phyloP scores from a whole-genome alignment of 2,797 vertebrate species.

The Ptychadena robeensis region DNA sequence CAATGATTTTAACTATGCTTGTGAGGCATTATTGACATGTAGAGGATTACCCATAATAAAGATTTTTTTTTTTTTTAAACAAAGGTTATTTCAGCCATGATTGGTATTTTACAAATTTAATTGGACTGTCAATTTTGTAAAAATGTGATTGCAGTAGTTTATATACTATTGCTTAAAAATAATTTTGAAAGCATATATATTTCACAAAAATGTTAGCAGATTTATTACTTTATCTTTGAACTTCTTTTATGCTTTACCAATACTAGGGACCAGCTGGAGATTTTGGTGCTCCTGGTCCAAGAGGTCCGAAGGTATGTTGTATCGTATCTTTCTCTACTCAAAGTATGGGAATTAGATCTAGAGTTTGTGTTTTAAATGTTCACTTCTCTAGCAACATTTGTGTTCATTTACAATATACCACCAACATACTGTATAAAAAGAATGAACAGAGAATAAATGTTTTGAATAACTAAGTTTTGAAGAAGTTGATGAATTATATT shows the following conservation, averaged over 20 bases:
- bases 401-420: too few relatives aligned
- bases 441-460: too few relatives aligned
- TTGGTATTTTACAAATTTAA: not conserved
- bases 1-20: too few relatives aligned
- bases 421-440: too few relatives aligned
- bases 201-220: too few relatives aligned
- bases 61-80: too few relatives aligned
- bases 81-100: not conserved
- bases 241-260: conserved; percentile 7
- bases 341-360: not conserved
- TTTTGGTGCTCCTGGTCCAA: conserved; percentile 82
- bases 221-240: not conserved
- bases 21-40: too few relatives aligned
- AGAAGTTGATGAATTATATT: too few relatives aligned
- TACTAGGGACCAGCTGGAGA: conserved; percentile 81
- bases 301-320: conserved; percentile 90
- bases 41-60: too few relatives aligned
- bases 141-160: not conserved
- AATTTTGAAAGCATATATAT: not conserved
- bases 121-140: not conserved
- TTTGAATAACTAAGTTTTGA: too few relatives aligned
- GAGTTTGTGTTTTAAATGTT: too few relatives aligned
- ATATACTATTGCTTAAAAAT: not conserved
- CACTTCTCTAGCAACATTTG: too few relatives aligned
- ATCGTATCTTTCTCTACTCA: not conserved